These are phyloP conservation scores for Pongo abelii DNA, from an alignment of 2,113 vertebrate genomes.

Conservation along the genomic window DNA sequence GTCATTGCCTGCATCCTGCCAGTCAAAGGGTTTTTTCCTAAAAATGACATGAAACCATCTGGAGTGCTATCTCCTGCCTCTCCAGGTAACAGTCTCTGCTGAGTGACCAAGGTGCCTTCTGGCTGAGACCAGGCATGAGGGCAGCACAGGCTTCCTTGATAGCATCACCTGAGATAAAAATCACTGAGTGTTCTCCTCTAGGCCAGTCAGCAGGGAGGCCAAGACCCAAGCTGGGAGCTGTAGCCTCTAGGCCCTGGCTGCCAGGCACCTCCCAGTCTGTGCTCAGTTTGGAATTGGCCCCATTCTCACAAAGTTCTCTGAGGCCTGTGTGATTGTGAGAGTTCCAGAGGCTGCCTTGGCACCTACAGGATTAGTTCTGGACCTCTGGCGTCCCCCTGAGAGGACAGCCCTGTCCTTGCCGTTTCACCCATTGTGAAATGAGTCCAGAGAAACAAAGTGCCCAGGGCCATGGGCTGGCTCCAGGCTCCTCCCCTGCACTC, in stretches of 20 bases:
- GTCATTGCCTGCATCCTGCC: rapidly evolving
- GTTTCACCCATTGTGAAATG: not conserved
- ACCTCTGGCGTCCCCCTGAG: not conserved
- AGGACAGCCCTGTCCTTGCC: not conserved
- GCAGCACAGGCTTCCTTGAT: not conserved
- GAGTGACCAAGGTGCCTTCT: rapidly evolving
- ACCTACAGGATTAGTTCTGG: not conserved
- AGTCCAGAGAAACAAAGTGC: not conserved
- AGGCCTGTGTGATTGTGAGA: not conserved
- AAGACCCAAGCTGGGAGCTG: rapidly evolving
- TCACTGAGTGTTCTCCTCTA: rapidly evolving
- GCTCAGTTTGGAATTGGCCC: not conserved
- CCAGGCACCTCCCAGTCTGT: not conserved
- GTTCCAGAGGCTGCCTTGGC: no score
- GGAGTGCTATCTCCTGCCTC: no score
- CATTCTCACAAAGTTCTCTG: not conserved
- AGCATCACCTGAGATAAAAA: rapidly evolving
- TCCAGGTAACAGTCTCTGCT: not conserved
- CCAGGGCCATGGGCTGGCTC: not conserved
- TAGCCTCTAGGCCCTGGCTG: rapidly evolving
- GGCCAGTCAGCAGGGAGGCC: not conserved
- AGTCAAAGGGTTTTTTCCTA: rapidly evolving
- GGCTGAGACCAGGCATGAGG: not conserved
- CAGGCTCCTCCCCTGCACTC: not conserved
- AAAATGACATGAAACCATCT: rapidly evolving